phyloP scores from a whole-genome alignment of 2,797 vertebrate genomes.

The Microctenopoma stevenorrisi region DNA sequence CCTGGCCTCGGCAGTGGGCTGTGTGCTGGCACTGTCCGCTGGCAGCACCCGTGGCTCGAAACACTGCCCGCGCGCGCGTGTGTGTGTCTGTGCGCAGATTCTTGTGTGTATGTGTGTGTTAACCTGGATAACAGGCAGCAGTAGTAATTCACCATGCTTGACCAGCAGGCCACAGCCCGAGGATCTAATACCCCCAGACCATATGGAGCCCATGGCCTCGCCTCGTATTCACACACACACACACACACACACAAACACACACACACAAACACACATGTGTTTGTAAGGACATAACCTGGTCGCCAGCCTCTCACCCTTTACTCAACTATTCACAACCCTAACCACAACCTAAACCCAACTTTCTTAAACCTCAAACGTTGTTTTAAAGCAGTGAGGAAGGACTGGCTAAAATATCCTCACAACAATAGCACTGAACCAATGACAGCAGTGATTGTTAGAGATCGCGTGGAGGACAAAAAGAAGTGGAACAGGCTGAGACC shows the following conservation, averaged over 20 bases:
- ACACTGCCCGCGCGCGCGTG: conserved; percentile 33
- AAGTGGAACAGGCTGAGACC: conserved; percentile 12
- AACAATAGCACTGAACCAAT: neutral
- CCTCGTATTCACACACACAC: conserved; percentile 22
- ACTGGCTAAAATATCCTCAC: too few species aligned
- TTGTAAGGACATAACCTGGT: neutral
- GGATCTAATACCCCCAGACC: conserved; percentile 52
- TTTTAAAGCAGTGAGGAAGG: too few species aligned
- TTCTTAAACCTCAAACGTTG: too few species aligned
- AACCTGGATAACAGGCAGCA: conserved; percentile 66
- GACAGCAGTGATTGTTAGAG: conserved; percentile 29
- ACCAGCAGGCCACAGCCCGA: conserved; percentile 66
- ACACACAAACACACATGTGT: conserved; percentile 4
- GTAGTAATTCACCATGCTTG: conserved; percentile 57
- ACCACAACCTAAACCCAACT: too few species aligned
- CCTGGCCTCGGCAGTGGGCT: conserved; percentile 47
- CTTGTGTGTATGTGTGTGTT: conserved; percentile 38
- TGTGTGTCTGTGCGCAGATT: conserved; percentile 27
- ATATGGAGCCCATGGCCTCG: conserved; percentile 68
- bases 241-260: neutral
- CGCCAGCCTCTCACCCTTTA: too few species aligned
- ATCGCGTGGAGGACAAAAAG: conserved; percentile 18
- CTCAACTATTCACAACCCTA: too few species aligned
- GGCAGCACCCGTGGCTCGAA: conserved; percentile 69
- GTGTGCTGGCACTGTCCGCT: conserved; percentile 57